Evolutionary conservation across 2,797 vertebrate genomes (phyloP).

Genomic region (Falco berigora): DNA sequence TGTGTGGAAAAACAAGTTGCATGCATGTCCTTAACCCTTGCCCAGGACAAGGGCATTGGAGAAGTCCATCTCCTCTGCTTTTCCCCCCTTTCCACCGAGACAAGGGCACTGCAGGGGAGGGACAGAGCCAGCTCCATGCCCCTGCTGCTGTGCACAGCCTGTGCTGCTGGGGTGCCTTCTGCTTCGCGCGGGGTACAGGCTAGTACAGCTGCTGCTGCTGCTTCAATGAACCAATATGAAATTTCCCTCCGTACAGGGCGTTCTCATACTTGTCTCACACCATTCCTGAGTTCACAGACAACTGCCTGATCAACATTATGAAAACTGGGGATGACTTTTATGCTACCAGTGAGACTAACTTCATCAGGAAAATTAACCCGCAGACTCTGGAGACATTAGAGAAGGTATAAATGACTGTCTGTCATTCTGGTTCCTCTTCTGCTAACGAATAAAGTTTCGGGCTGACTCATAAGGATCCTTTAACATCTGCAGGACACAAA

Average conservation of each 20-base stretch:
- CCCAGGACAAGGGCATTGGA: background rate
- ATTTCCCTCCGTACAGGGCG: constrained; percentile 68
- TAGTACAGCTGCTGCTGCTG: background rate
- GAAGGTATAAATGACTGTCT: constrained; percentile 71
- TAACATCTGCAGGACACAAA: background rate
- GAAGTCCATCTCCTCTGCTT: background rate
- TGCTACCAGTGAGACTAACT: constrained; percentile 88
- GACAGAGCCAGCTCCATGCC: background rate
- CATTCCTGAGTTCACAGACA: constrained; percentile 94
- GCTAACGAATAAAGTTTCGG: background rate
- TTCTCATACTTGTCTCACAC: constrained; percentile 84
- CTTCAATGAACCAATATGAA: background rate
- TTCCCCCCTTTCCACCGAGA: background rate
- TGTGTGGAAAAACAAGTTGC: background rate
- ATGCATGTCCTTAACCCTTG: background rate
- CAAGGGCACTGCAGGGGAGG: background rate
- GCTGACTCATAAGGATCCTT: background rate
- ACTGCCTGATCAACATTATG: constrained; percentile 93
- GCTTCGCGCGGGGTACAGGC: background rate
- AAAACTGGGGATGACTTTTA: constrained; percentile 87
- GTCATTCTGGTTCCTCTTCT: background rate
- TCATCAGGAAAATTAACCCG: constrained; percentile 87
- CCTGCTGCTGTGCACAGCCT: background rate
- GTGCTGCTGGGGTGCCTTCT: rapidly evolving
- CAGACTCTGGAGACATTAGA: constrained; percentile 83